Conservation (phyloP, 2,888 invertebrate species). For the Pseudanteris insignis region DNA sequence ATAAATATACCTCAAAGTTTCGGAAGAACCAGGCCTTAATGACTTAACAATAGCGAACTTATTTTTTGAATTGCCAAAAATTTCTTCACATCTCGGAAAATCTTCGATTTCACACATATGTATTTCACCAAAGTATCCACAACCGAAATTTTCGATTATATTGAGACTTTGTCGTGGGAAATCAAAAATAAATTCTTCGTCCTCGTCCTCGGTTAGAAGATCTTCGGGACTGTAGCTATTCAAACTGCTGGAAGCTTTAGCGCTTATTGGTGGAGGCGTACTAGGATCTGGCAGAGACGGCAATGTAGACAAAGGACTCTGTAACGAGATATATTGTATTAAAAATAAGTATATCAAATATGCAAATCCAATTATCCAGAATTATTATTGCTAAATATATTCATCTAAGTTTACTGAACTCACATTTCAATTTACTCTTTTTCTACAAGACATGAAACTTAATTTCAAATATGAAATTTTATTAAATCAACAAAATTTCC, state of each 20-base stretch:
- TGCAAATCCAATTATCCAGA: too few species aligned
- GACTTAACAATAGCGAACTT: slow-evolving; percentile 79
- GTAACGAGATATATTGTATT: too few species aligned
- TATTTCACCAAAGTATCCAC: slow-evolving; percentile 80
- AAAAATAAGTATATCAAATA: too few species aligned
- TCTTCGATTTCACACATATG: slow-evolving; percentile 73
- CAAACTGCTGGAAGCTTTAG: slow-evolving; percentile 64
- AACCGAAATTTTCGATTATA: slow-evolving; percentile 80
- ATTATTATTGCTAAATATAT: too few species aligned
- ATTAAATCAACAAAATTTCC: too few species aligned
- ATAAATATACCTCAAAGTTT: slow-evolving; percentile 65
- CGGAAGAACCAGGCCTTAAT: slow-evolving; percentile 71
- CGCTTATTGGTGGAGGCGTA: slow-evolving; percentile 64
- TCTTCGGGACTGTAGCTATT: slow-evolving; percentile 66
- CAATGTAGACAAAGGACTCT: slow-evolving; percentile 64
- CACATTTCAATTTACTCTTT: too few species aligned
- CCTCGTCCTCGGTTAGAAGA: slow-evolving; percentile 69
- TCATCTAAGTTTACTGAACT: too few species aligned
- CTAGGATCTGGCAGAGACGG: slow-evolving; percentile 66
- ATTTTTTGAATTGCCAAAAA: slow-evolving; percentile 57
- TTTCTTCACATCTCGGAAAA: slow-evolving; percentile 61
- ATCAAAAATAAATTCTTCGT: slow-evolving; percentile 67
- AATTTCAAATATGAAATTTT: too few species aligned
- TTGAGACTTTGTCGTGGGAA: slow-evolving; percentile 78
- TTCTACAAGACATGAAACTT: too few species aligned